Evolutionary conservation across 2,888 invertebrate species (phyloP).

Genomic region (Lamproptera curius): DNA sequence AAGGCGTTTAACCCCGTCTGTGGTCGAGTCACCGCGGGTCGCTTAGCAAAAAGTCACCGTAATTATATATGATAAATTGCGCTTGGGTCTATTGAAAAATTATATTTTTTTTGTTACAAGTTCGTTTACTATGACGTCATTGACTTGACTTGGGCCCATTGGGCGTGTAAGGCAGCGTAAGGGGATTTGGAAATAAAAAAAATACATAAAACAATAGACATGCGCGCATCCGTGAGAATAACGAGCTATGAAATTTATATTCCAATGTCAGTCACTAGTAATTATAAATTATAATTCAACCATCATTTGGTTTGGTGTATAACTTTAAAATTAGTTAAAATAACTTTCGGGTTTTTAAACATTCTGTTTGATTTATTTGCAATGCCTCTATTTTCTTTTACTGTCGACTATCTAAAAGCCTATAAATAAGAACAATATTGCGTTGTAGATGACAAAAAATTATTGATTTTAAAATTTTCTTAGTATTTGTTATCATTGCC

Average conservation of each 20-base stretch:
- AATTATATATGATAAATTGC: constrained; percentile 11
- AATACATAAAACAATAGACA: neutral
- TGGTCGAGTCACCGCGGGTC: constrained; percentile 41
- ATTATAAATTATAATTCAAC: neutral
- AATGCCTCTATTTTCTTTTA: no score
- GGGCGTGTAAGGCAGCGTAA: constrained; percentile 1
- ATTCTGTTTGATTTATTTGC: no score
- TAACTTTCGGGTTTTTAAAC: no score
- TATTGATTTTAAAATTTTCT: no score
- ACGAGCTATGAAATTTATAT: neutral
- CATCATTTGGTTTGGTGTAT: neutral
- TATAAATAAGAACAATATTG: no score
- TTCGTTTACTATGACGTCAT: neutral
- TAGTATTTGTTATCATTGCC: no score
- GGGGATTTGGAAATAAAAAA: constrained; percentile 2
- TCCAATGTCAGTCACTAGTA: neutral
- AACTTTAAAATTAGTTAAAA: neutral
- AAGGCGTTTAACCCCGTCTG: constrained; percentile 50
- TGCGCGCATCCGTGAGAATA: neutral
- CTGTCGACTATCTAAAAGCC: no score
- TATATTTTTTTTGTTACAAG: constrained; percentile 3
- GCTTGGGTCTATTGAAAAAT: constrained; percentile 4
- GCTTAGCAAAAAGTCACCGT: constrained; percentile 36
- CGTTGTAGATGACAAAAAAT: no score
- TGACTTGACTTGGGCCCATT: neutral